Evolutionary conservation across 2,888 invertebrate species (phyloP).

Genomic region (Lymantria dispar): DNA sequence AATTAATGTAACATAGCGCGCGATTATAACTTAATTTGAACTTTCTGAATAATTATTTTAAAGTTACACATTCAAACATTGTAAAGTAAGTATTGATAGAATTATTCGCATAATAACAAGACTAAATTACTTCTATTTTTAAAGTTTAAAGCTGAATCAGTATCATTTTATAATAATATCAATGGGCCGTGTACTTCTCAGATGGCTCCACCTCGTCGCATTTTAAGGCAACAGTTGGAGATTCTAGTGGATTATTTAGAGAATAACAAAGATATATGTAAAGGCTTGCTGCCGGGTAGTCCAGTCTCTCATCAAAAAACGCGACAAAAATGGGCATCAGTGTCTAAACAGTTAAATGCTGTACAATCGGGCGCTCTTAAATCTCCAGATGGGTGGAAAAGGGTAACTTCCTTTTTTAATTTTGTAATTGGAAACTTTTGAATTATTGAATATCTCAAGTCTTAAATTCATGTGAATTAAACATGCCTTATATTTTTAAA

Average conservation of each 20-base stretch:
- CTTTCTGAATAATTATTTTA: no score
- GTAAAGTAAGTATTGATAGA: no score
- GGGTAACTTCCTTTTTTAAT: constrained; percentile 42
- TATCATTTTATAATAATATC: no score
- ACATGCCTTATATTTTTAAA: neutral
- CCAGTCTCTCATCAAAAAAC: constrained; percentile 53
- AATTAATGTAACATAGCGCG: no score
- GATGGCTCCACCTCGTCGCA: constrained; percentile 73
- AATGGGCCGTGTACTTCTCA: constrained; percentile 8
- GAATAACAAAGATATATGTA: constrained; percentile 59
- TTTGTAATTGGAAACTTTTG: neutral
- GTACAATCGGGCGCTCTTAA: constrained; percentile 59
- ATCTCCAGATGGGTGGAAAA: constrained; percentile 68
- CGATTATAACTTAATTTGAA: no score
- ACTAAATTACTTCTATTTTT: no score
- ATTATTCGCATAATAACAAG: no score
- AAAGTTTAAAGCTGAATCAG: no score
- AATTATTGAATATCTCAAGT: no score
- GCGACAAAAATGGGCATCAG: constrained; percentile 58
- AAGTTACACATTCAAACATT: no score
- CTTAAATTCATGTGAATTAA: no score
- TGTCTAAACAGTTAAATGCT: constrained; percentile 63
- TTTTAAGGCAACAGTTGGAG: constrained; percentile 60
- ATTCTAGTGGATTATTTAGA: constrained; percentile 65
- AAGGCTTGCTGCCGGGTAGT: constrained; percentile 52